Base-by-base conservation (phyloP, 2,888 invertebrate species). In the Serripes groenlandicus region DNA sequence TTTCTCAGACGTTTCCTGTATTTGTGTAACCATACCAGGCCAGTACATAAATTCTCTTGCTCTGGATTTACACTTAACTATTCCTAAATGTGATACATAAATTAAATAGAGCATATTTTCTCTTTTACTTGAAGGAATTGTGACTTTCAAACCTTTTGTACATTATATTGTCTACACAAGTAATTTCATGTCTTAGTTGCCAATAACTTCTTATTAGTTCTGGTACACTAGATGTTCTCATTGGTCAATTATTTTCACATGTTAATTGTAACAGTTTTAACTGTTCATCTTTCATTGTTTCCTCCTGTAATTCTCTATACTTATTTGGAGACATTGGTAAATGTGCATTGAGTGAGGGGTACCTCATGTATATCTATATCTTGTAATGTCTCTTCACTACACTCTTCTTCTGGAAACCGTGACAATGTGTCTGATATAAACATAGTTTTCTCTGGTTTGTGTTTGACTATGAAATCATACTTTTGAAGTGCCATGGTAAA, bases 211-310 rank as follows among this genome's bases (percentile, higher is more conserved):
- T 5, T 28, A 86, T 66, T 69, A 58, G 42, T 4, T 28, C 9
- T 28, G 83, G 77, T 15, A 80, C 52, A 23, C 54, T 32, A n/a
- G 34, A 21, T 62, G 78, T 83, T 28, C 35, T 35, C 11, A 74
- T 74, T 28, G 83, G 86, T 87, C 87, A 86, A 5, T 84, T 88
- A 9, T 72, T 30, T 28, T 77, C 54, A 42, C 84, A 49, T 4
- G 68, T 26, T 54, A 35, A 7, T 23, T 52, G 72, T 11, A 88
- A 23, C n/a, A 18, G 56, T 42, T 56, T 64, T 23, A 88, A 35
- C 18, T 69, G 69, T 5, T n/a, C n/a, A n/a, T n/a, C n/a, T n/a
- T n/a, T n/a, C n/a, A n/a, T n/a, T n/a, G n/a, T n/a, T n/a, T n/a
- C n/a, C n/a, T n/a, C n/a, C n/a, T n/a, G n/a, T n/a, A n/a, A n/a